phyloP scores from a whole-genome alignment of 2,113 vertebrate species.

The Aegotheles bennettii region DNA sequence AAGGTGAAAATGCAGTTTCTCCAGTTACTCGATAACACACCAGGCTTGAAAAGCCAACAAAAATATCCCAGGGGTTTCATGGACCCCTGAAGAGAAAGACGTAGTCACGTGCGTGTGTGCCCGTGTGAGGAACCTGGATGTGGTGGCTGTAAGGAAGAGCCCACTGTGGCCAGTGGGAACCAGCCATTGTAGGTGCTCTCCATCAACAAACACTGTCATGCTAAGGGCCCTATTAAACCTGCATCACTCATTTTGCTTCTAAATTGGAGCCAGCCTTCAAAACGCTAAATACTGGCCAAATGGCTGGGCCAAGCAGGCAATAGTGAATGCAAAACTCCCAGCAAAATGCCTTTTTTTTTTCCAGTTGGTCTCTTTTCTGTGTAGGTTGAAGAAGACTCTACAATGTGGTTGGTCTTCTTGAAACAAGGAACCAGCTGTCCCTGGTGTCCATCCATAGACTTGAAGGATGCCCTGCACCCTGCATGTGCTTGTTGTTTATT shows the following conservation, averaged over 20 bases:
- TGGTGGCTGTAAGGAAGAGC: neutral
- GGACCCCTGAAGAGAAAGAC: neutral
- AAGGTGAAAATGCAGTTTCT: neutral
- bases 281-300: neutral
- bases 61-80: neutral
- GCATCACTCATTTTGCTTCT: neutral
- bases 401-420: neutral
- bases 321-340: neutral
- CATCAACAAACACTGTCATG: neutral
- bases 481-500: neutral
- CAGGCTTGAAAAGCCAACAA: neutral
- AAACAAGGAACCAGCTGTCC: neutral
- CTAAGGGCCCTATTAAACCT: neutral
- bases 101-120: rapidly evolving
- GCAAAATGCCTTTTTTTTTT: neutral
- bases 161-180: neutral
- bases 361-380: neutral
- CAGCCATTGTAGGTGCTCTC: rapidly evolving
- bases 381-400: neutral
- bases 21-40: neutral
- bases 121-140: rapidly evolving
- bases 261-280: neutral
- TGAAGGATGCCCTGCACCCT: neutral
- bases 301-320: neutral
- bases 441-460: neutral